Evolutionary conservation across 2,113 vertebrate species (phyloP).

Genomic region (Cavia aperea): DNA sequence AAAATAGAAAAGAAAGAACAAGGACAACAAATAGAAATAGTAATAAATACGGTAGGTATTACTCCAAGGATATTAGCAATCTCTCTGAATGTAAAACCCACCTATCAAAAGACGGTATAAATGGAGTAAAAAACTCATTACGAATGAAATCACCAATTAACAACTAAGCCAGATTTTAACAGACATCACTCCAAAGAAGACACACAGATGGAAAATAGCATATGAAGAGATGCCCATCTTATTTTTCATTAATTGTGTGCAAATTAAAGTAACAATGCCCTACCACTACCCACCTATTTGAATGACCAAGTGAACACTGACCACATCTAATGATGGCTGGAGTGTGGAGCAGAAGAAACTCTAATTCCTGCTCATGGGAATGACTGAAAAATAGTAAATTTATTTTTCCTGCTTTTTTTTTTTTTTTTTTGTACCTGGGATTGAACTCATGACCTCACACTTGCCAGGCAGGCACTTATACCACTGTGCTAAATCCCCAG

Average conservation of each 20-base stretch:
- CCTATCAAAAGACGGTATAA: background rate
- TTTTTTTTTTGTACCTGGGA: too few relatives aligned
- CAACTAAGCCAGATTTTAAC: background rate
- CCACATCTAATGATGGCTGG: background rate
- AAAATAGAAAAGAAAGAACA: background rate
- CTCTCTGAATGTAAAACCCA: background rate
- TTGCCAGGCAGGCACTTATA: too few relatives aligned
- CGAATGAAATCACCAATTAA: background rate
- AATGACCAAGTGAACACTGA: background rate
- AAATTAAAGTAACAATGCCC: background rate
- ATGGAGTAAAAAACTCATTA: background rate
- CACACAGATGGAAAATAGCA: background rate
- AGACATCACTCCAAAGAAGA: background rate
- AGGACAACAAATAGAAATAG: background rate
- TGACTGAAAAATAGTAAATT: background rate
- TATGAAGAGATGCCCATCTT: background rate
- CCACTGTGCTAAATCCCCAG: too few relatives aligned
- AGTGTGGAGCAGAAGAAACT: background rate
- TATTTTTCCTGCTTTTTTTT: too few relatives aligned
- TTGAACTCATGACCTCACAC: too few relatives aligned
- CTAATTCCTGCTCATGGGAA: background rate
- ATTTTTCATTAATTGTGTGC: background rate
- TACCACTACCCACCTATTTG: background rate
- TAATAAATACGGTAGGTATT: background rate
- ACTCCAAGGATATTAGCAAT: background rate